Conservation (phyloP, 53 echinoderm and acorn worm species). For the Holothuria scabra region DNA sequence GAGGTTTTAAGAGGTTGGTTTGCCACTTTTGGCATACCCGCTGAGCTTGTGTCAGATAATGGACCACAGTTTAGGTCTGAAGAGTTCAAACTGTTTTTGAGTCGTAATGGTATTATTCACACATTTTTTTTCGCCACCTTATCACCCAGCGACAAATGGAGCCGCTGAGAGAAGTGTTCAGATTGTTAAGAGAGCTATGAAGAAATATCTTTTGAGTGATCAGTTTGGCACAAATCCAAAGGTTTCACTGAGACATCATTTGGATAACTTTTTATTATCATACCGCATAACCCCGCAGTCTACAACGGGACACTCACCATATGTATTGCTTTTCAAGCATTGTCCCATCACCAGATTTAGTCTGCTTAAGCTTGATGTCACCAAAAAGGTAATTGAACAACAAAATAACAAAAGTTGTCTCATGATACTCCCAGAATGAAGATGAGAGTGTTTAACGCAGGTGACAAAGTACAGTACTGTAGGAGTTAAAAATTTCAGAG, state of each 20-base stretch:
- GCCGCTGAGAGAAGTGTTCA: slow-evolving; percentile 55
- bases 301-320: slow-evolving; percentile 45
- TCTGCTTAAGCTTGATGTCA: background rate
- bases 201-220: slow-evolving; percentile 61
- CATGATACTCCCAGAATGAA: background rate
- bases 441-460: background rate
- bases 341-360: slow-evolving; percentile 41
- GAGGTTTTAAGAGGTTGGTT: slow-evolving; percentile 40
- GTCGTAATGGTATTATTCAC: slow-evolving; percentile 52
- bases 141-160: slow-evolving; percentile 58
- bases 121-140: slow-evolving; percentile 32
- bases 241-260: slow-evolving; percentile 36
- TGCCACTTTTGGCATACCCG: slow-evolving; percentile 54
- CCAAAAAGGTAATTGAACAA: background rate
- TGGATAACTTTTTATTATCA: slow-evolving; percentile 51
- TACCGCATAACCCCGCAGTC: slow-evolving; percentile 56
- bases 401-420: background rate
- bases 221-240: slow-evolving; percentile 21
- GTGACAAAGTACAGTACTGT: slow-evolving; percentile 36
- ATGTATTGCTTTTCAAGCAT: slow-evolving; percentile 58
- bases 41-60: slow-evolving; percentile 54
- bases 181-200: slow-evolving; percentile 47
- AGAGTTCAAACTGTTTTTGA: slow-evolving; percentile 55
- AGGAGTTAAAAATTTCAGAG: background rate
- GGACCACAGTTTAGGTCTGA: slow-evolving; percentile 41